These are phyloP conservation scores for Hipparchia semele DNA, from an alignment of 2,888 invertebrate genomes.

Conservation along the genomic window DNA sequence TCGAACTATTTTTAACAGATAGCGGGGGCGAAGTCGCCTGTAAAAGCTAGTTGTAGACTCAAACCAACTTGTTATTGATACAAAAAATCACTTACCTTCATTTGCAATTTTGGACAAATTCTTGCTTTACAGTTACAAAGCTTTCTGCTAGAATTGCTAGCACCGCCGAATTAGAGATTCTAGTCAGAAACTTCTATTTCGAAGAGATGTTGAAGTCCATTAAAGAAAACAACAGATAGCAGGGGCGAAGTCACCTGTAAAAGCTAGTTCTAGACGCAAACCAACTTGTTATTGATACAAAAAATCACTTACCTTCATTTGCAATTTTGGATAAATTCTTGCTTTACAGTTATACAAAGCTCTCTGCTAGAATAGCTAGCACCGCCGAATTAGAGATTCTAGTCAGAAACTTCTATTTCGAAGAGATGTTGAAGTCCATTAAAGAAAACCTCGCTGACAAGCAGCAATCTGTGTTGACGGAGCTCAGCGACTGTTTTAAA, in stretches of 20 bases:
- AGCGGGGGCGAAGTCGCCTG: too few species aligned
- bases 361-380: constrained; percentile 91
- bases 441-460: constrained; percentile 73
- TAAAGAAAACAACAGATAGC: constrained; percentile 75
- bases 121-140: constrained; percentile 84
- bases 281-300: too few species aligned
- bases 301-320: too few species aligned
- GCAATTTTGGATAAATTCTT: too few species aligned
- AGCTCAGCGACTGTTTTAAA: constrained; percentile 82
- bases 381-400: constrained; percentile 89
- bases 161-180: constrained; percentile 88
- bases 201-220: constrained; percentile 91
- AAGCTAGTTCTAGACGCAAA: too few species aligned
- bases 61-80: too few species aligned
- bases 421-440: constrained; percentile 90
- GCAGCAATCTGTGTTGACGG: constrained; percentile 76
- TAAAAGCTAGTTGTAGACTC: too few species aligned
- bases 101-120: too few species aligned
- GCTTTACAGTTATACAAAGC: constrained; percentile 86
- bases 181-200: constrained; percentile 89
- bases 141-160: constrained; percentile 91
- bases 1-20: too few species aligned
- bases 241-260: too few species aligned
- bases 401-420: constrained; percentile 89
- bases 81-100: too few species aligned